Conservation (phyloP, 2,888 invertebrate species). For the Sphaerophoria taeniata region DNA sequence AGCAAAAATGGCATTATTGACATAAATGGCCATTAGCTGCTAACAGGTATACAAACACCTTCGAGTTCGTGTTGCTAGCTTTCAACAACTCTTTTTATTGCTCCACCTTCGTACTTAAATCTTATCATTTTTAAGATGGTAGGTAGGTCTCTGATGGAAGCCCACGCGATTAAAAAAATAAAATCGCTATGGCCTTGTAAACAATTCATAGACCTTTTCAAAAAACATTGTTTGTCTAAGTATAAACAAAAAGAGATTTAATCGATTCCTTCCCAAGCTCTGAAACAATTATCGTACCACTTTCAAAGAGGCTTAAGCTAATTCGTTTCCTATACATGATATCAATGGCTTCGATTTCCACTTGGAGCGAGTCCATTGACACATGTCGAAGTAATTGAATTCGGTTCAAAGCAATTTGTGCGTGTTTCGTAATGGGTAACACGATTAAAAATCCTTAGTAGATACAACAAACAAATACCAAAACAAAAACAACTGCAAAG, state of each 20-base stretch:
- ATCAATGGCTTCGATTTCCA: slow-evolving; percentile 21
- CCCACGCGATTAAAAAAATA: too few species aligned
- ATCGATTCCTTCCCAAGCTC: neutral
- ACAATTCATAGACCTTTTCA: slow-evolving; percentile 2
- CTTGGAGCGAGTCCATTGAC: slow-evolving; percentile 60
- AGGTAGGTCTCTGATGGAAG: too few species aligned
- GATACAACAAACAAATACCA: slow-evolving; percentile 16
- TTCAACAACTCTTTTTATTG: too few species aligned
- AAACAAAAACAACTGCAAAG: neutral
- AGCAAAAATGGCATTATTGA: too few species aligned
- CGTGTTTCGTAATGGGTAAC: slow-evolving; percentile 60
- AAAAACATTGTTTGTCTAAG: slow-evolving; percentile 4
- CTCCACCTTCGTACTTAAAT: too few species aligned
- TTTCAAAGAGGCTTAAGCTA: slow-evolving; percentile 14
- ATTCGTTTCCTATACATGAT: slow-evolving; percentile 31
- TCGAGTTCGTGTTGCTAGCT: too few species aligned
- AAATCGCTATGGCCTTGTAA: slow-evolving; percentile 57
- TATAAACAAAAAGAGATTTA: neutral
- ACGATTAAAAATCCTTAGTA: slow-evolving; percentile 38
- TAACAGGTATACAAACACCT: too few species aligned
- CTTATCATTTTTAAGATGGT: too few species aligned
- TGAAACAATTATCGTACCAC: neutral
- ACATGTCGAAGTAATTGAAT: slow-evolving; percentile 63
- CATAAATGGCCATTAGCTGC: too few species aligned
- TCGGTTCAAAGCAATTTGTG: slow-evolving; percentile 53